phyloP scores from a whole-genome alignment of 2,797 vertebrate species.

The Phrynocephalus guinanensis region DNA sequence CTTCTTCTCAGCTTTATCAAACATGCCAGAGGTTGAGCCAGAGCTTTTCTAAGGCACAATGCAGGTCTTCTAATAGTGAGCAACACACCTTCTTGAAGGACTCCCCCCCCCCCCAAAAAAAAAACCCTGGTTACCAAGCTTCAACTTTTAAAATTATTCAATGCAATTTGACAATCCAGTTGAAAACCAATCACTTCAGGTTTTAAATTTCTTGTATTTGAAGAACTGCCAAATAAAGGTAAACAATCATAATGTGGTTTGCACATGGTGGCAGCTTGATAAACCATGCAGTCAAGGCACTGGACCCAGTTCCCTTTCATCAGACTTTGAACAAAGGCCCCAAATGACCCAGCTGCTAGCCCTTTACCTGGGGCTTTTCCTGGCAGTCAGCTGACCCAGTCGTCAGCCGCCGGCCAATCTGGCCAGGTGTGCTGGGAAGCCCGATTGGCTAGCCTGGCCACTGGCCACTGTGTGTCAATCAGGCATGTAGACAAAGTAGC shows the following conservation, averaged over 20 bases:
- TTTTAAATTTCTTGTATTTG: neutral
- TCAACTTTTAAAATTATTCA: neutral
- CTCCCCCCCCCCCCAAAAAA: neutral
- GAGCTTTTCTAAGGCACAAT: neutral
- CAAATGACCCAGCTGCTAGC: no score
- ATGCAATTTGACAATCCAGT: slow-evolving; percentile 6
- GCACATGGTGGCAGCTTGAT: slow-evolving; percentile 18
- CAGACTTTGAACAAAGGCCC: neutral
- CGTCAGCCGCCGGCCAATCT: no score
- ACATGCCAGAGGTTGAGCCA: neutral
- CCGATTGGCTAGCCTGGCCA: no score
- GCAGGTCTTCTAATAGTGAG: neutral
- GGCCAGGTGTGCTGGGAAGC: no score
- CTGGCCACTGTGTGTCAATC: no score
- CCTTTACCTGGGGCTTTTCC: no score
- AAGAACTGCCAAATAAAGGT: slow-evolving; percentile 19
- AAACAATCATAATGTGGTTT: slow-evolving; percentile 27
- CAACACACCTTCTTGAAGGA: no score
- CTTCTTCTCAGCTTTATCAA: neutral
- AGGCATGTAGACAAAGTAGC: no score
- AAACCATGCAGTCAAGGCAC: slow-evolving; percentile 38
- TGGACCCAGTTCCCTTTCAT: slow-evolving; percentile 37
- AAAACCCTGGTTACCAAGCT: neutral
- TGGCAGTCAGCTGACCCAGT: no score
- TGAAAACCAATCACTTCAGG: slow-evolving; percentile 27